A percentile compares a stretch with the other conserved stretches of the same genome.
Evolutionary conservation across 2,888 invertebrate genomes (phyloP).

Genomic region (Tachina lurida): DNA sequence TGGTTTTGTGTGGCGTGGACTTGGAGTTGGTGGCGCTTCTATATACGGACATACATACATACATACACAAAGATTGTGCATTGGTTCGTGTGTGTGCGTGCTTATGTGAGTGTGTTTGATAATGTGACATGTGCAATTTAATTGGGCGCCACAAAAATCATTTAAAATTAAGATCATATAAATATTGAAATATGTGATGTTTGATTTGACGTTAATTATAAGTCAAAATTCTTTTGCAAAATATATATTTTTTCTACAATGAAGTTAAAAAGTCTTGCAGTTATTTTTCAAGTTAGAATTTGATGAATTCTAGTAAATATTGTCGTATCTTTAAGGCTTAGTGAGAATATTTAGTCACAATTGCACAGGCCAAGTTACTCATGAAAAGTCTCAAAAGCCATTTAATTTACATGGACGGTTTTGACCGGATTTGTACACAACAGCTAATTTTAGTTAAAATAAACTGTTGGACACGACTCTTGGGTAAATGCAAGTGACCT

Average conservation of each 20-base stretch:
- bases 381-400: too few species aligned
- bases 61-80: background rate
- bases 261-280: background rate
- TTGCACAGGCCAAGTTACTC: too few species aligned
- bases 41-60: background rate
- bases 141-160: conserved; percentile 71
- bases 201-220: conserved; percentile 36
- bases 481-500: too few species aligned
- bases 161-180: conserved; percentile 69
- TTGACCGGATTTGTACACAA: too few species aligned
- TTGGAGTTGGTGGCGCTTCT: conserved; percentile 51
- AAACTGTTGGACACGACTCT: too few species aligned
- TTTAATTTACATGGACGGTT: too few species aligned
- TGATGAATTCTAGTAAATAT: too few species aligned
- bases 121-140: conserved; percentile 64
- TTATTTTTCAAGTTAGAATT: too few species aligned
- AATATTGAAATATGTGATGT: conserved; percentile 60
- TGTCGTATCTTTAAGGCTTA: too few species aligned
- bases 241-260: background rate
- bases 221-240: conserved; percentile 31
- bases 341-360: too few species aligned
- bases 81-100: background rate
- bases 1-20: conserved; percentile 25
- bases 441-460: too few species aligned
- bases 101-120: background rate